Evolutionary conservation across 1,140 invertebrate species (phyloP).

Genomic region (Drosophila athabasca): DNA sequence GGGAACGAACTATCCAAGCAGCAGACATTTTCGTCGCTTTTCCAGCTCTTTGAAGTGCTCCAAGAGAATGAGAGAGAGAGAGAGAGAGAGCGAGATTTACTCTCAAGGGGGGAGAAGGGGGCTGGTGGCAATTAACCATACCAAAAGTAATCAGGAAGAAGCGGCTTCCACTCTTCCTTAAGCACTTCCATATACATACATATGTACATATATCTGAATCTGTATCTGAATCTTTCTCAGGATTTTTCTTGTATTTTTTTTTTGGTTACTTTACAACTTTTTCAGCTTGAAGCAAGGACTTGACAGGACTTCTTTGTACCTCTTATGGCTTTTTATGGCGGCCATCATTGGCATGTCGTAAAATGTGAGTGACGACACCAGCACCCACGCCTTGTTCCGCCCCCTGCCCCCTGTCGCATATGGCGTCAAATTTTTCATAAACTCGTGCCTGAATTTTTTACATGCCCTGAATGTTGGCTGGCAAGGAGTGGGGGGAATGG

Average conservation of each 20-base stretch:
- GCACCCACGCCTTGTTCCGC: neutral
- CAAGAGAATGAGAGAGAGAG: too few species aligned
- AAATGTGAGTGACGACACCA: conserved; percentile 68
- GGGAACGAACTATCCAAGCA: conserved; percentile 42
- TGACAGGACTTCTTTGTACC: conserved; percentile 43
- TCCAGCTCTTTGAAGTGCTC: conserved; percentile 49
- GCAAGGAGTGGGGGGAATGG: neutral
- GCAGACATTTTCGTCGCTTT: conserved; percentile 55
- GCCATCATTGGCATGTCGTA: conserved; percentile 78
- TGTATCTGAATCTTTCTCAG: too few species aligned
- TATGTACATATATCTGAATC: neutral
- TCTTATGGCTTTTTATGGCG: conserved; percentile 61
- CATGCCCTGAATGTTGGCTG: conserved; percentile 36
- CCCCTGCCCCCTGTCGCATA: conserved; percentile 29
- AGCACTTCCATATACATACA: neutral
- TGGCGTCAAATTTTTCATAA: conserved; percentile 80
- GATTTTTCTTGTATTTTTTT: neutral
- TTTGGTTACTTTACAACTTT: conserved; percentile 43
- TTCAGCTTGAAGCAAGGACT: conserved; percentile 13
- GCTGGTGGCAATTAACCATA: conserved; percentile 48
- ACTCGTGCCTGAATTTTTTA: conserved; percentile 66
- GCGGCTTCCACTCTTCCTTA: neutral
- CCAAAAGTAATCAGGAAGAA: conserved; percentile 5
- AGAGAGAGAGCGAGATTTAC: conserved; percentile 29
- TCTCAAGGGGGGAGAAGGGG: neutral